Base-by-base conservation (phyloP, 1,140 invertebrate species). In the Conus betulinus region DNA sequence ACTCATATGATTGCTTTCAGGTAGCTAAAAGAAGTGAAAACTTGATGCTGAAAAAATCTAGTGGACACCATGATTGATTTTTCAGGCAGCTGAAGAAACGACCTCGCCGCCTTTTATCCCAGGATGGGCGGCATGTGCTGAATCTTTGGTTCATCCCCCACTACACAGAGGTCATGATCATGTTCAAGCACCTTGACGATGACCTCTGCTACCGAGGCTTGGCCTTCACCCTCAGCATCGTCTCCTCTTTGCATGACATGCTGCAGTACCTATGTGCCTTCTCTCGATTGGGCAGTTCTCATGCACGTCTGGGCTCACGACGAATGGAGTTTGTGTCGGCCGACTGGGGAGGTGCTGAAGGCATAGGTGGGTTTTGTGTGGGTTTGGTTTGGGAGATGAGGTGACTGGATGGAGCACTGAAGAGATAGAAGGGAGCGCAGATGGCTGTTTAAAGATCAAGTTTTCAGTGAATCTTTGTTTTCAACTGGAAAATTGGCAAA, bases 71-170 rank as follows among this genome's bases (percentile, higher is more conserved):
- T 39, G 39, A 39, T 39, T 39, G 39, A 5, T 7, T 71, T 71
- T 7, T 5, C 90, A 93, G 93, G 87, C 81, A 88, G 57, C 88
- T 94, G 84, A 93, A 93, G 88, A 93, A 94, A 27, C 89, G 94
- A 71, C 93, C 95, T 27, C 83, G 94, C 8, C 92, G 93, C 6
- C 86, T 95, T 8, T 88, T 95, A 55, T 94, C 94, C 13, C 91
- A 90, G 8, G 92, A 95, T 90, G 95, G 95, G 13, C 89, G 91
- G 74, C 90, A 93, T 82, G 90, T 95, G 0, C 89, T 95, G 74
- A 95, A 95, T 88, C 91, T 95, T n/a, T 95, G 95, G 94, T 95
- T 95, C 87, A 94, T 95, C 51, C 95, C 95, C 6, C 94, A 95
- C 85, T 91, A 93, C 85, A 91, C 93, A 1, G 95, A 95, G 83